These are phyloP conservation scores for Phycodurus eques DNA, from an alignment of 2,113 vertebrate genomes.

Conservation along the genomic window DNA sequence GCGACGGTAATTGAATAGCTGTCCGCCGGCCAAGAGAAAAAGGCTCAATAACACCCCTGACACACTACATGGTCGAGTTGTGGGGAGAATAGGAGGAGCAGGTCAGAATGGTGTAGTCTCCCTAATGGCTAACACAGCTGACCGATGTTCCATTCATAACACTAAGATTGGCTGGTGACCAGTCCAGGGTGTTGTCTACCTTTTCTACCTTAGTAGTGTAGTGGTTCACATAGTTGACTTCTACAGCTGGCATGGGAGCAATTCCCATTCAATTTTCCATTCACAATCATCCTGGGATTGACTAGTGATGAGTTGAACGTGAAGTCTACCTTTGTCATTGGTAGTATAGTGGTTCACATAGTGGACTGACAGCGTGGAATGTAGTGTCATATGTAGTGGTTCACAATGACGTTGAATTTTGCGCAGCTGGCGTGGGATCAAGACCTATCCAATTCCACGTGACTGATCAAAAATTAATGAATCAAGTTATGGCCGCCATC, in stretches of 20 bases:
- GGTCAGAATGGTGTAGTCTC: background rate
- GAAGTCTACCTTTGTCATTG: background rate
- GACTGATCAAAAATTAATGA: background rate
- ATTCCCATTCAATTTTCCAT: background rate
- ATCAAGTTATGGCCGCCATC: background rate
- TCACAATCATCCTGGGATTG: no score
- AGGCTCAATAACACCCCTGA: constrained; percentile 44
- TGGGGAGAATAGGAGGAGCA: background rate
- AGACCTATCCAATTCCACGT: background rate
- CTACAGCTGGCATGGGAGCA: background rate
- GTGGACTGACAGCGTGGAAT: background rate
- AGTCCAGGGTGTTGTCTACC: no score
- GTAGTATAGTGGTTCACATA: background rate
- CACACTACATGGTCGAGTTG: background rate
- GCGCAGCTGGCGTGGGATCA: background rate
- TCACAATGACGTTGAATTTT: background rate
- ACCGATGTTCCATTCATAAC: no score
- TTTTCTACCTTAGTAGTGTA: background rate
- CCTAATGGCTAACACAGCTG: no score
- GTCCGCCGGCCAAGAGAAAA: constrained; percentile 60
- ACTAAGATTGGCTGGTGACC: no score
- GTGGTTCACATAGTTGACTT: background rate
- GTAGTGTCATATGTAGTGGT: background rate
- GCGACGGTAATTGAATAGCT: constrained; percentile 61
- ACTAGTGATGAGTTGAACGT: no score